Percentiles rank a stretch among this genome's conserved stretches.
phyloP scores from a whole-genome alignment of 92 coral and sea anemone genomes.

The Micromussa lordhowensis region DNA sequence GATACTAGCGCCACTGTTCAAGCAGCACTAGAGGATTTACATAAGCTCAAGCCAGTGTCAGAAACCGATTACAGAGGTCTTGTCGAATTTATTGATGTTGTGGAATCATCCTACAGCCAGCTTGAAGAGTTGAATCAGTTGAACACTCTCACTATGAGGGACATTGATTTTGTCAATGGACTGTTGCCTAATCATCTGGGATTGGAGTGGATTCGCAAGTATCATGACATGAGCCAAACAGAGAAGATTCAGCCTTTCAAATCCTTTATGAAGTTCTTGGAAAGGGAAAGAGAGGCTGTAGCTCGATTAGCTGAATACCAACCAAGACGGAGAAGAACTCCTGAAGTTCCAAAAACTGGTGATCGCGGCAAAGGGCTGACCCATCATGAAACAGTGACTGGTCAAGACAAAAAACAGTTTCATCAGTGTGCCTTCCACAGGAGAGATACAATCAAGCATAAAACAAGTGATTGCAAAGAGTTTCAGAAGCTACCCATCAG shows the following conservation, averaged over 20 bases:
- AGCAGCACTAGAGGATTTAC: slow-evolving; percentile 68
- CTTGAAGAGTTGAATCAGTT: slow-evolving; percentile 50
- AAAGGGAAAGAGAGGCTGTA: slow-evolving; percentile 64
- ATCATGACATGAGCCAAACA: slow-evolving; percentile 65
- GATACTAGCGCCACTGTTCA: slow-evolving; percentile 71
- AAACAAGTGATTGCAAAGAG: slow-evolving; percentile 71
- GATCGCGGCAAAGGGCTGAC: slow-evolving; percentile 45
- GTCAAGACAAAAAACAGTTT: slow-evolving; percentile 46
- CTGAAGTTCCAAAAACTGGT: slow-evolving; percentile 9
- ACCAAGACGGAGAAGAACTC: slow-evolving; percentile 28
- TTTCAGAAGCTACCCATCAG: slow-evolving; percentile 62
- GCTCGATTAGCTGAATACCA: slow-evolving; percentile 69
- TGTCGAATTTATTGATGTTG: no score
- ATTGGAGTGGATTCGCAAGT: slow-evolving; percentile 67
- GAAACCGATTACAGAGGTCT: slow-evolving; percentile 65
- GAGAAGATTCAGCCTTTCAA: slow-evolving; percentile 67
- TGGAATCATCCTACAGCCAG: slow-evolving; percentile 68
- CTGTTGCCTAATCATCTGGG: slow-evolving; percentile 58
- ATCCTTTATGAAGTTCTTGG: slow-evolving; percentile 72
- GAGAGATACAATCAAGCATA: slow-evolving; percentile 66
- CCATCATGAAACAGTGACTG: slow-evolving; percentile 36
- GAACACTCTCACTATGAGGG: slow-evolving; percentile 65
- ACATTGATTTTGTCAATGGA: slow-evolving; percentile 24
- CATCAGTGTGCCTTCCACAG: slow-evolving; percentile 71
- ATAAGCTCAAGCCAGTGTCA: slow-evolving; percentile 52